Conservation (phyloP, 2,113 vertebrate species). For the Columba janthina region DNA sequence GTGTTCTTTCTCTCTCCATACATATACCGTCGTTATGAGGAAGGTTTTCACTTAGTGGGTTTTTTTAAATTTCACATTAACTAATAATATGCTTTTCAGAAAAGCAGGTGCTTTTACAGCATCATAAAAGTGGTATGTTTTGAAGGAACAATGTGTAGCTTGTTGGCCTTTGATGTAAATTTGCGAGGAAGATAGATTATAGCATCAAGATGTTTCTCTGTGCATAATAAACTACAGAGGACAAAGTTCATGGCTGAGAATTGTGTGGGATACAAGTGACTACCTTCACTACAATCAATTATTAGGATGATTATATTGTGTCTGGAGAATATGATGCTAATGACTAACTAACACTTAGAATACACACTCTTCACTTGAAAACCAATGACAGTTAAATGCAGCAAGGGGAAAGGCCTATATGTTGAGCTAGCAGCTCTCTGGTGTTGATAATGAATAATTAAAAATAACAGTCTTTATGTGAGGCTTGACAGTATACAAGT, state of each 20-base stretch:
- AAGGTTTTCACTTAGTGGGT: background rate
- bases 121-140: background rate
- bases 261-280: slow-evolving; percentile 54
- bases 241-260: slow-evolving; percentile 68
- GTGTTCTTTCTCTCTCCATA: background rate
- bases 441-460: slow-evolving; percentile 66
- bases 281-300: slow-evolving; percentile 64
- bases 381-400: slow-evolving; percentile 50
- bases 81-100: slow-evolving; percentile 26
- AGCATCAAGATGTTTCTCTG: slow-evolving; percentile 48
- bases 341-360: slow-evolving; percentile 53
- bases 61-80: background rate
- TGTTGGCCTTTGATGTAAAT: slow-evolving; percentile 53
- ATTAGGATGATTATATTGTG: slow-evolving; percentile 60
- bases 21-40: background rate
- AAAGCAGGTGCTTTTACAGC: background rate
- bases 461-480: slow-evolving; percentile 61
- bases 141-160: slow-evolving; percentile 28
- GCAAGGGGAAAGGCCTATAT: slow-evolving; percentile 18
- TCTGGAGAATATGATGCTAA: slow-evolving; percentile 64
- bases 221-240: slow-evolving; percentile 56
- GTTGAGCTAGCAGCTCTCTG: slow-evolving; percentile 21
- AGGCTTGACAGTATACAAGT: slow-evolving; percentile 32
- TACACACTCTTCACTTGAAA: slow-evolving; percentile 53
- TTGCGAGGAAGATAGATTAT: slow-evolving; percentile 50